A percentile compares a stretch with the other conserved stretches of the same genome.
Conservation (phyloP, 2,113 vertebrate species). For the Hippocampus mohnikei region DNA sequence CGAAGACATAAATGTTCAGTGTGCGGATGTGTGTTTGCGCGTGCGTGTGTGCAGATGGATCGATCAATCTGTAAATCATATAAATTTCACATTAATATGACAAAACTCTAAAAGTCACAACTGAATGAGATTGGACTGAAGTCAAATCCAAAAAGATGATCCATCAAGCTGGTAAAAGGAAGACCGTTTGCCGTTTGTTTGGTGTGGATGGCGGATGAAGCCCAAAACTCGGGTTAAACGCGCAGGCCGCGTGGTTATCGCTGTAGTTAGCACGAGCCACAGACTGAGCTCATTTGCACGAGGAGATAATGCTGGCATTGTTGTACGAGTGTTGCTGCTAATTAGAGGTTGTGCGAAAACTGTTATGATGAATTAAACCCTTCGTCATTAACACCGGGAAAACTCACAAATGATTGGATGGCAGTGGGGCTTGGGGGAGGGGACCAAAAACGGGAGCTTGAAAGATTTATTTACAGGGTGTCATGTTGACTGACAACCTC, state of each 20-base stretch:
- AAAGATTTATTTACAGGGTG: conserved; percentile 61
- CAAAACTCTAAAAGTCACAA: conserved; percentile 32
- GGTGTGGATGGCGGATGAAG: conserved; percentile 72
- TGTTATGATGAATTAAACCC: conserved; percentile 77
- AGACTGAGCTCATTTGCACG: conserved; percentile 77
- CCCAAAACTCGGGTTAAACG: conserved; percentile 73
- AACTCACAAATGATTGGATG: conserved; percentile 65
- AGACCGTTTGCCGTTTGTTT: conserved; percentile 76
- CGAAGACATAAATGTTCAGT: no score
- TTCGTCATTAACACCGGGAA: conserved; percentile 75
- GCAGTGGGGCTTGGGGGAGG: background rate
- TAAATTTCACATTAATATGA: conserved; percentile 24
- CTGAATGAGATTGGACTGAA: conserved; percentile 66
- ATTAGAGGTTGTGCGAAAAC: conserved; percentile 75
- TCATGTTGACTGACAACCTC: conserved; percentile 68
- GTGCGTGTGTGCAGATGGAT: background rate
- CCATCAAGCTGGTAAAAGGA: conserved; percentile 69
- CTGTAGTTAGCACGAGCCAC: conserved; percentile 71
- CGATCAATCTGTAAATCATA: background rate
- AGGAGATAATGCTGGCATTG: conserved; percentile 72
- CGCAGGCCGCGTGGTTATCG: conserved; percentile 67
- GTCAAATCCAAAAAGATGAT: conserved; percentile 52
- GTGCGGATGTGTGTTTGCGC: background rate
- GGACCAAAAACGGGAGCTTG: conserved; percentile 54
- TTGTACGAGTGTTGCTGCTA: conserved; percentile 73